Percentiles rank a stretch among this genome's conserved stretches.
phyloP scores from a whole-genome alignment of 1,140 invertebrate genomes.

The Papilio xuthus region DNA sequence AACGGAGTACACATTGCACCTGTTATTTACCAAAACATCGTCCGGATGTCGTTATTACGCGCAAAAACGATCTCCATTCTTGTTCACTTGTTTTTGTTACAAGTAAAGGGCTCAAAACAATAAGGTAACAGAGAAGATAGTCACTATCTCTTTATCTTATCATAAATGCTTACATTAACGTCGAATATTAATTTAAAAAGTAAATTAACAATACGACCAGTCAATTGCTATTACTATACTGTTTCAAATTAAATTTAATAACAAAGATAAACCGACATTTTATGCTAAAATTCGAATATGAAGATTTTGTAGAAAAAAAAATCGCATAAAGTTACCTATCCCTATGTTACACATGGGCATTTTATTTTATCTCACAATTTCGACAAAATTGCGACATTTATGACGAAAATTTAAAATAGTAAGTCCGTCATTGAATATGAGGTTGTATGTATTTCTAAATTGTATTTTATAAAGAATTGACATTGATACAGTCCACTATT shows the following conservation, averaged over 20 bases:
- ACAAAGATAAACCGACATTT: not conserved
- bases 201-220: no score
- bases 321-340: not conserved
- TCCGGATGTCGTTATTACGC: conserved; percentile 22
- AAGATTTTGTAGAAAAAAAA: not conserved
- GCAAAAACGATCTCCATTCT: conserved; percentile 26
- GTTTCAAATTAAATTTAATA: not conserved
- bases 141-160: not conserved
- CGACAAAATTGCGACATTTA: not conserved
- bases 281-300: not conserved
- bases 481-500: not conserved
- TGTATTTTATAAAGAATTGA: not conserved
- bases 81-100: conserved; percentile 17
- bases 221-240: not conserved
- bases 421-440: no score
- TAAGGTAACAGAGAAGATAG: not conserved
- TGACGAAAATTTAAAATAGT: not conserved
- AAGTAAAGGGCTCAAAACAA: not conserved
- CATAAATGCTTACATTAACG: not conserved
- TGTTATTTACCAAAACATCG: conserved; percentile 29
- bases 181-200: not conserved
- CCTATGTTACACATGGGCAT: no score
- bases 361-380: not conserved
- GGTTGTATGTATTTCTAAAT: not conserved
- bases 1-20: not conserved